Conservation (phyloP, 2,113 vertebrate genomes). For the Catagonus wagneri region DNA sequence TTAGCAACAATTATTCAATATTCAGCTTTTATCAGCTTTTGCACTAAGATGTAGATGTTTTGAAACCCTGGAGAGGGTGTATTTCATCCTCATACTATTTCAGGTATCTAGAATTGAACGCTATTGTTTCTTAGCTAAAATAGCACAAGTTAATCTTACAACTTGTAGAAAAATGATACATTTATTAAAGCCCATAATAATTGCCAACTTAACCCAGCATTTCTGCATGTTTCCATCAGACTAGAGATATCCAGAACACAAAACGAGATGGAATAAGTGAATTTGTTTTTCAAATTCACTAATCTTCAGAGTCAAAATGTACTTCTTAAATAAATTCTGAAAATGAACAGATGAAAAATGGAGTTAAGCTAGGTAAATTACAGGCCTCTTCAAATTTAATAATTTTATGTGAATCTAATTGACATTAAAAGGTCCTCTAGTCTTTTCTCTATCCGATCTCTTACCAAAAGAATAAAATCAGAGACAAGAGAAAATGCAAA, state of each 20-base stretch:
- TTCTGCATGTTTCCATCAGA: slow-evolving; percentile 3
- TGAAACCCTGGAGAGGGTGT: slow-evolving; percentile 46
- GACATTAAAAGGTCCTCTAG: neutral
- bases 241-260: neutral
- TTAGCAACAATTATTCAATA: slow-evolving; percentile 64
- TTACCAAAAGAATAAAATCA: slow-evolving; percentile 26
- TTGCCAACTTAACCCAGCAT: neutral
- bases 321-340: slow-evolving; percentile 39
- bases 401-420: slow-evolving; percentile 9
- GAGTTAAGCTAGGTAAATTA: neutral
- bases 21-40: slow-evolving; percentile 51
- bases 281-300: slow-evolving; percentile 17
- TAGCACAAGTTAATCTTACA: slow-evolving; percentile 16
- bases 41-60: neutral
- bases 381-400: neutral
- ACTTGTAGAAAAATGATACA: slow-evolving; percentile 18
- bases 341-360: slow-evolving; percentile 4
- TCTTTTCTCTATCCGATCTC: neutral
- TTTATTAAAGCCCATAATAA: slow-evolving; percentile 36
- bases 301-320: neutral
- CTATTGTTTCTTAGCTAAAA: slow-evolving; percentile 53
- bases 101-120: neutral
- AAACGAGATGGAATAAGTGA: neutral
- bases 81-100: neutral
- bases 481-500: neutral